A percentile compares a stretch with the other conserved stretches of the same genome.
These are phyloP conservation scores for Scaptomyza graminum DNA, from an alignment of 1,140 invertebrate genomes.

Conservation along the genomic window DNA sequence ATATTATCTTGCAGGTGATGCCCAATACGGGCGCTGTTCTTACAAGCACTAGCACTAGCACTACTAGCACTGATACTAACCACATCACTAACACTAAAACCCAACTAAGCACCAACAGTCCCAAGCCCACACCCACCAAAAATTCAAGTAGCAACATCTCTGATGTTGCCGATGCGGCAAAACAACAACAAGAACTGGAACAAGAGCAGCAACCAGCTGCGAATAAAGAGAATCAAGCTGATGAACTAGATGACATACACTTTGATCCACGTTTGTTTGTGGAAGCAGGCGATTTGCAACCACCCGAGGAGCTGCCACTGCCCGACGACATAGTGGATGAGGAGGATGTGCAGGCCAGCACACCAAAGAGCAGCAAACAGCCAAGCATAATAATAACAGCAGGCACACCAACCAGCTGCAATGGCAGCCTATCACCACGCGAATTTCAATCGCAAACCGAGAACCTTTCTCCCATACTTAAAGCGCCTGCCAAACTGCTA, in stretches of 20 bases:
- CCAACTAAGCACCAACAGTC: constrained; percentile 30
- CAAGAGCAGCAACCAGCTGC: not conserved
- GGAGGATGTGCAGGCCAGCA: constrained; percentile 62
- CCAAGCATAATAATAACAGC: constrained; percentile 17
- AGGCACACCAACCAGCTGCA: constrained; percentile 43
- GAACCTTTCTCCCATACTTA: constrained; percentile 74
- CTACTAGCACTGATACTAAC: constrained; percentile 63
- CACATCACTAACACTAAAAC: constrained; percentile 46
- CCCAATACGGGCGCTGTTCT: constrained; percentile 83
- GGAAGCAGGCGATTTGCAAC: constrained; percentile 48
- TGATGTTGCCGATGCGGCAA: constrained; percentile 6
- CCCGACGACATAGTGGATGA: constrained; percentile 58
- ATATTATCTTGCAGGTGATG: constrained; percentile 80
- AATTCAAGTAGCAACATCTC: not conserved
- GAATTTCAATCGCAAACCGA: constrained; percentile 52
- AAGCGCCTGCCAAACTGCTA: constrained; percentile 31
- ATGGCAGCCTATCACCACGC: constrained; percentile 23
- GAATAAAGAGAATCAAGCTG: constrained; percentile 47
- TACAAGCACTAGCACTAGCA: constrained; percentile 68
- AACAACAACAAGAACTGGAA: not conserved
- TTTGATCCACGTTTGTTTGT: constrained; percentile 78
- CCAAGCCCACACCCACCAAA: constrained; percentile 20
- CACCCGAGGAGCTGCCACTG: constrained; percentile 41
- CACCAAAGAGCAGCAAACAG: constrained; percentile 56
- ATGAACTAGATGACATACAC: constrained; percentile 67